Base-by-base conservation (phyloP, 2,888 invertebrate genomes). In the Xylota segnis region DNA sequence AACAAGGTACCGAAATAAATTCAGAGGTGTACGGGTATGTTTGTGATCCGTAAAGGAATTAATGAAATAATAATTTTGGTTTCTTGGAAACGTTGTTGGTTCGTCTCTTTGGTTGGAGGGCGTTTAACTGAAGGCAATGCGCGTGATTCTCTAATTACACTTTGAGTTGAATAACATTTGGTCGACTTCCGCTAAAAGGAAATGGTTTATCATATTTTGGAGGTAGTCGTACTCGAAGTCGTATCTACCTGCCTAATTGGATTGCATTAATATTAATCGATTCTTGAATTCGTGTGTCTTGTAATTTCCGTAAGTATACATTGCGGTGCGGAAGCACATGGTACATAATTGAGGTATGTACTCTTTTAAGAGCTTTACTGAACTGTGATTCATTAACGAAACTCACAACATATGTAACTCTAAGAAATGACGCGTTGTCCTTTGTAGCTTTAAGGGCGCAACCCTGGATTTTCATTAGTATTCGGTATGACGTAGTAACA, bases 61-160 rank as follows among this genome's bases (percentile, higher is more conserved):
- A 58, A 34, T 9, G 34, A 34, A 58, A 34, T 58, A 34, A 59
- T 5, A 59, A 59, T 59, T n/a, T 52, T 29, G 6, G 10, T 29
- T 52, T 12, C 27, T 27, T 52, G 50, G 50, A 23, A 50, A 23
- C 12, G 16, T 12, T 23, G 16, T 12, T 12, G 23, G 10, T 1
- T 23, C 23, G 9, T 9, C 18, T 9, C 18, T 47, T 32, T 5
- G 7, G 6, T 37, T 37, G 5, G 29, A 4, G 52, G 23, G 6
- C 4, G 40, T 16, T 45, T 45, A 43, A 29, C 23, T 45, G 27
- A 29, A 45, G 27, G 10, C 27, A 61, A 5, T 61, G 61, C 61
- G 6, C 45, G 61, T 61, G 61, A 61, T 43, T 27, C 14, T 61
- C 14, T 61, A 61, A 61, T 61, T 61, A 29, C 29, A 45, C 29